A percentile compares a stretch with the other conserved stretches of the same genome.
These are phyloP conservation scores for Clarias platycephalus DNA, from an alignment of 2,797 vertebrate species.

Conservation along the genomic window DNA sequence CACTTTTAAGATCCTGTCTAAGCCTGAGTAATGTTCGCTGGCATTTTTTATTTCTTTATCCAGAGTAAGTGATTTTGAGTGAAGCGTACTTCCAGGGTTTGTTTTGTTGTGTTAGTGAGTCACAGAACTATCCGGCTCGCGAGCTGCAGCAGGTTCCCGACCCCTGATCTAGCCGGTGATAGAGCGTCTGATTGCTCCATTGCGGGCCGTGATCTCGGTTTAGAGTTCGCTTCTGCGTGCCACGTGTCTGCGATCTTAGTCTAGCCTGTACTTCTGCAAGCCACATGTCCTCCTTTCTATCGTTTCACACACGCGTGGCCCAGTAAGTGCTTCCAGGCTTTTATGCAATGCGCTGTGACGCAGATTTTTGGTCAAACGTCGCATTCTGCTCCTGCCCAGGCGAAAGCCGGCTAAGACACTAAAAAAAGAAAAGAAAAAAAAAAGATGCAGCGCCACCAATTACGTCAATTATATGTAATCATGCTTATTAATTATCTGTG, in stretches of 20 bases:
- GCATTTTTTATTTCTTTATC: background rate
- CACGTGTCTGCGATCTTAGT: slow-evolving; percentile 60
- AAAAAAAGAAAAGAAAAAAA: background rate
- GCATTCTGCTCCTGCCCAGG: slow-evolving; percentile 41
- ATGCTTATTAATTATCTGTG: slow-evolving; percentile 77
- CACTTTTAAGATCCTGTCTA: background rate
- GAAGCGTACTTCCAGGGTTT: background rate
- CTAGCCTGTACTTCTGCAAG: slow-evolving; percentile 59
- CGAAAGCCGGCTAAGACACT: slow-evolving; percentile 37
- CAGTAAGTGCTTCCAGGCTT: slow-evolving; percentile 51
- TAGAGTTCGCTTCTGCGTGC: slow-evolving; percentile 60
- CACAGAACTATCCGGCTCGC: background rate
- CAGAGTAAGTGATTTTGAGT: background rate
- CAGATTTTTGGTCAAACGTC: slow-evolving; percentile 29
- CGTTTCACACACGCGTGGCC: slow-evolving; percentile 57
- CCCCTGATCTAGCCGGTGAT: slow-evolving; percentile 32
- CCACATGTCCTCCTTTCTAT: slow-evolving; percentile 66
- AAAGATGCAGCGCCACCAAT: slow-evolving; percentile 55
- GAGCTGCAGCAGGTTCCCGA: slow-evolving; percentile 1
- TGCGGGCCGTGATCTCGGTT: slow-evolving; percentile 55
- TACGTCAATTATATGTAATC: slow-evolving; percentile 72
- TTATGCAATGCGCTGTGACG: slow-evolving; percentile 40
- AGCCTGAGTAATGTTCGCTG: background rate
- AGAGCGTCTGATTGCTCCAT: slow-evolving; percentile 39
- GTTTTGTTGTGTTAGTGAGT: slow-evolving; percentile 21